Evolutionary conservation across 1,140 invertebrate species (phyloP).

Genomic region (Eufriesea mexicana): DNA sequence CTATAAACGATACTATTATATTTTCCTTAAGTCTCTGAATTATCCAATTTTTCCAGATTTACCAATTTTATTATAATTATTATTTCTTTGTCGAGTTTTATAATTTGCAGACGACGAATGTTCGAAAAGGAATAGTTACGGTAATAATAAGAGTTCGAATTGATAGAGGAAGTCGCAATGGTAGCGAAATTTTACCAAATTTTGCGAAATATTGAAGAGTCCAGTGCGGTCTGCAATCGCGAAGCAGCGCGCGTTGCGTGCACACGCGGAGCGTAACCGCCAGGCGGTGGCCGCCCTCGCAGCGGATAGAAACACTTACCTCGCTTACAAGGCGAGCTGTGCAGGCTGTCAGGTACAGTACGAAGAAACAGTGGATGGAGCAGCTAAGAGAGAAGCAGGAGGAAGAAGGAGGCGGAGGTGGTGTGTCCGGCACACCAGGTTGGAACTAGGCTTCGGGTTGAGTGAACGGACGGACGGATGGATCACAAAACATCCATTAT

Average conservation of each 20-base stretch:
- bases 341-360: conserved; percentile 8
- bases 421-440: background rate
- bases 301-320: conserved; percentile 38
- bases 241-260: background rate
- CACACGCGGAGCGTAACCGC: background rate
- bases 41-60: too few relatives aligned
- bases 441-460: conserved; percentile 38
- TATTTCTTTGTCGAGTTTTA: too few relatives aligned
- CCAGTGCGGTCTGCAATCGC: too few relatives aligned
- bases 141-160: too few relatives aligned
- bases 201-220: too few relatives aligned
- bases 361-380: background rate
- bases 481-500: conserved; percentile 43
- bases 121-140: too few relatives aligned
- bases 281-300: conserved; percentile 25
- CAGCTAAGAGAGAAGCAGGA: background rate
- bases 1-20: too few relatives aligned
- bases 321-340: background rate
- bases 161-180: too few relatives aligned
- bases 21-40: too few relatives aligned
- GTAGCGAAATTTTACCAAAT: too few relatives aligned
- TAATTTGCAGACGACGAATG: too few relatives aligned
- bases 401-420: conserved; percentile 19
- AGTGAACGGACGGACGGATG: conserved; percentile 18
- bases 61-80: too few relatives aligned